These are phyloP conservation scores for Hirudo medicinalis DNA, from an alignment of 1,140 invertebrate species.

Conservation along the genomic window DNA sequence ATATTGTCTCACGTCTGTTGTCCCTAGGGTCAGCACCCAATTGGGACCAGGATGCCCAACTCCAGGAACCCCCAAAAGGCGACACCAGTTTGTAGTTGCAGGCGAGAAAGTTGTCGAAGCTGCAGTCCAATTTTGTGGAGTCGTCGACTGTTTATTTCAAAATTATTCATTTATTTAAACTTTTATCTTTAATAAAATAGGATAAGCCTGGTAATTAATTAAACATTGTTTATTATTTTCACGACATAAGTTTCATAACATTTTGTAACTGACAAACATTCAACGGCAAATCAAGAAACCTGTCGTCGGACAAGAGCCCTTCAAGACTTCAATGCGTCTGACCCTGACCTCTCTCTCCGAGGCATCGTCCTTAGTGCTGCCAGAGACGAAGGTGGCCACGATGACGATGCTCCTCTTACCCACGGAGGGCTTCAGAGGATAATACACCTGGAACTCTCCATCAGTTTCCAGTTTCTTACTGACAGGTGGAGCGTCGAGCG, in stretches of 20 bases:
- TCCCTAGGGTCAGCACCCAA: too few relatives aligned
- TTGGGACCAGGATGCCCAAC: background rate
- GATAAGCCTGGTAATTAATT: too few relatives aligned
- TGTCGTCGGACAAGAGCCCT: background rate
- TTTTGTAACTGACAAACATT: background rate
- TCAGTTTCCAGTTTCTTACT: background rate
- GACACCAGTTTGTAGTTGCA: slow-evolving; percentile 12
- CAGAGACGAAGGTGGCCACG: background rate
- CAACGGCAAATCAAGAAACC: background rate
- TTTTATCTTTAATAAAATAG: too few relatives aligned
- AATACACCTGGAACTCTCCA: background rate
- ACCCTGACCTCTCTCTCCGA: background rate
- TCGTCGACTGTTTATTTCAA: background rate
- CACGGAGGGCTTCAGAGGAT: background rate
- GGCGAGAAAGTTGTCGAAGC: slow-evolving; percentile 3
- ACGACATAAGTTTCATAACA: too few relatives aligned
- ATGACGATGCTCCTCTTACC: background rate
- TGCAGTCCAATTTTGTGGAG: background rate
- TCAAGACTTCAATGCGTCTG: background rate
- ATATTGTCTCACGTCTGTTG: too few relatives aligned
- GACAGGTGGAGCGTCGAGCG: background rate
- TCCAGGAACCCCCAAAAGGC: background rate
- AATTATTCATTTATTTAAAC: background rate
- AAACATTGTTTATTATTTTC: too few relatives aligned
- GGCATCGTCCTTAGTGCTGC: background rate